Evolutionary conservation across 2,888 invertebrate genomes (phyloP).

Genomic region (Polietes domitor): DNA sequence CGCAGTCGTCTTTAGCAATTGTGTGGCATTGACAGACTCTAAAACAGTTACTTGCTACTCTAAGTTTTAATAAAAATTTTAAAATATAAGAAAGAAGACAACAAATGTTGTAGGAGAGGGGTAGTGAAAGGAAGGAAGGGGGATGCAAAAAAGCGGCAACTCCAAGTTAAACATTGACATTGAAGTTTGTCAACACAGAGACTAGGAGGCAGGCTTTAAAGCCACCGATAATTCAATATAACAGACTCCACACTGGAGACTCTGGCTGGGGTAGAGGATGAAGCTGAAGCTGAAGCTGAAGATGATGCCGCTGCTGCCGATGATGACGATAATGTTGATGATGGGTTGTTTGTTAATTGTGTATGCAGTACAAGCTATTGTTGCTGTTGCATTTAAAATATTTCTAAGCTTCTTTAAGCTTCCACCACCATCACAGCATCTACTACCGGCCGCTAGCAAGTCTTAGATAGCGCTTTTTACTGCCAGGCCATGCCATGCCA

Average conservation of each 20-base stretch:
- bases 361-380: slow-evolving; percentile 37
- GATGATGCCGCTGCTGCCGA: not conserved
- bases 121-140: not conserved
- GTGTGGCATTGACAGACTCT: slow-evolving; percentile 12
- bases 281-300: not conserved
- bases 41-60: slow-evolving; percentile 30
- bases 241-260: not conserved
- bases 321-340: not conserved
- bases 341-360: slow-evolving; percentile 62
- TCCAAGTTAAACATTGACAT: slow-evolving; percentile 47
- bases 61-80: slow-evolving; percentile 24
- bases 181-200: slow-evolving; percentile 64
- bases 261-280: not conserved
- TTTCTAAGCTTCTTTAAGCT: slow-evolving; percentile 1
- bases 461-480: not conserved
- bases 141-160: not conserved
- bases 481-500: not conserved
- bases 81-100: too few species aligned
- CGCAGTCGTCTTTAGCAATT: slow-evolving; percentile 1
- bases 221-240: slow-evolving; percentile 63
- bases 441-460: not conserved
- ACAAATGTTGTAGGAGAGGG: not conserved
- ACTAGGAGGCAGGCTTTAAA: slow-evolving; percentile 55
- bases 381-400: slow-evolving; percentile 36
- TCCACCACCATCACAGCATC: too few species aligned